phyloP scores from a whole-genome alignment of 2,113 vertebrate genomes.

The Corythornis madagascariensis region DNA sequence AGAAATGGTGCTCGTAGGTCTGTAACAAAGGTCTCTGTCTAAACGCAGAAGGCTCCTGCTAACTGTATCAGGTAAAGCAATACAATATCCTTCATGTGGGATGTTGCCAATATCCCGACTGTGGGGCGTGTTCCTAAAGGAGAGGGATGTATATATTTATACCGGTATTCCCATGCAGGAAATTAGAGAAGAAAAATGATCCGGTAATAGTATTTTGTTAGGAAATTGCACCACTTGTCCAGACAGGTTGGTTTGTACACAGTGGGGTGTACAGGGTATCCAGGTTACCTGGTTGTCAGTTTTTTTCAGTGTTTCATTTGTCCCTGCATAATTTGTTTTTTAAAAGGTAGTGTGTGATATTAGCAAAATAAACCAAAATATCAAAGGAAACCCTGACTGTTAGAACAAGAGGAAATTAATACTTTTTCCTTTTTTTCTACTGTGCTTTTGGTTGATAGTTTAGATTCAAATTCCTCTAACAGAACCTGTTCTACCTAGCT shows the following conservation, averaged over 20 bases:
- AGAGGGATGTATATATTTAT: fast-evolving
- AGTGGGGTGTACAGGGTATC: not conserved
- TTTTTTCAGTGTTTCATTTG: not conserved
- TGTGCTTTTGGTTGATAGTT: not conserved
- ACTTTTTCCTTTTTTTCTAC: not conserved
- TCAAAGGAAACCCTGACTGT: not conserved
- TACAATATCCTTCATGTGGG: not conserved
- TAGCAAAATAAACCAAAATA: not conserved
- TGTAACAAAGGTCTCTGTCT: not conserved
- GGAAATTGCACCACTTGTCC: not conserved
- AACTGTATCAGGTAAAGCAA: not conserved
- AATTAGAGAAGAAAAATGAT: not conserved
- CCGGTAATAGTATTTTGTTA: fast-evolving
- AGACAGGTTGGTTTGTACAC: not conserved
- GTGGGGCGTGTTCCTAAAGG: not conserved
- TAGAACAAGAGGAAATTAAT: not conserved
- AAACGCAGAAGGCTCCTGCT: not conserved
- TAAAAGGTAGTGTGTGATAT: not conserved
- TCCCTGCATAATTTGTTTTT: not conserved
- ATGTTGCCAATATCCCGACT: fast-evolving
- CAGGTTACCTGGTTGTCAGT: not conserved
- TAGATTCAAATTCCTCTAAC: not conserved
- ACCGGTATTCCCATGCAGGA: fast-evolving
- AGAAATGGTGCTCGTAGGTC: fast-evolving
- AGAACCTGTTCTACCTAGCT: fast-evolving